Evolutionary conservation across 2,888 invertebrate species (phyloP).

Genomic region (Scaeva pyrastri): DNA sequence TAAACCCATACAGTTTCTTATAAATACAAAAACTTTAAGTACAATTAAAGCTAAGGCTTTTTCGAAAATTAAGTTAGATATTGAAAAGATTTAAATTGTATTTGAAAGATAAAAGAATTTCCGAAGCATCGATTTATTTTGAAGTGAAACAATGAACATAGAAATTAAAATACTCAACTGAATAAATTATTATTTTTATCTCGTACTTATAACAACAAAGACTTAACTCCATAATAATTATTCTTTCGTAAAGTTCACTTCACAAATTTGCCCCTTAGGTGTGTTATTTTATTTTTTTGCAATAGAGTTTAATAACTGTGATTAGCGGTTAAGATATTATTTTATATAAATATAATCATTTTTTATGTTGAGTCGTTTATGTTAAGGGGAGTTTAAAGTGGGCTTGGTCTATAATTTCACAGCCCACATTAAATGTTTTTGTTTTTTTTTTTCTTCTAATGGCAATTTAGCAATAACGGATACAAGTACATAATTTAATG

Average conservation of each 20-base stretch:
- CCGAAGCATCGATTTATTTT: not conserved
- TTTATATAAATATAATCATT: not conserved
- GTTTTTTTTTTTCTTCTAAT: not conserved
- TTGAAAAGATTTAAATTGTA: no score
- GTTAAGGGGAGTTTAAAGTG: conserved; percentile 19
- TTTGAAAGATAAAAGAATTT: not conserved
- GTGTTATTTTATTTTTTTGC: not conserved
- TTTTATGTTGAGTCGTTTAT: not conserved
- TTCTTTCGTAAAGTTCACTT: not conserved
- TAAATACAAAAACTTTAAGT: no score
- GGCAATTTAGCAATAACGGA: no score
- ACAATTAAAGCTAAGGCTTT: no score
- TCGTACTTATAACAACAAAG: no score
- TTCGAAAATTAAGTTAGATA: no score
- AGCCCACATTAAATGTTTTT: conserved; percentile 2
- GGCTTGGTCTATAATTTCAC: conserved; percentile 19
- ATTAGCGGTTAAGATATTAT: not conserved
- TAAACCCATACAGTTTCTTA: no score
- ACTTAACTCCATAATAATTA: no score
- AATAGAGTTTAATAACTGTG: not conserved
- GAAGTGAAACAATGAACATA: not conserved
- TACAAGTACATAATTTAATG: no score
- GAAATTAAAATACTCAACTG: no score
- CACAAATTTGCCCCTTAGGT: not conserved
- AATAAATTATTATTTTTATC: no score